phyloP scores from a whole-genome alignment of 2,888 invertebrate species.

The Cosmia pyralina region DNA sequence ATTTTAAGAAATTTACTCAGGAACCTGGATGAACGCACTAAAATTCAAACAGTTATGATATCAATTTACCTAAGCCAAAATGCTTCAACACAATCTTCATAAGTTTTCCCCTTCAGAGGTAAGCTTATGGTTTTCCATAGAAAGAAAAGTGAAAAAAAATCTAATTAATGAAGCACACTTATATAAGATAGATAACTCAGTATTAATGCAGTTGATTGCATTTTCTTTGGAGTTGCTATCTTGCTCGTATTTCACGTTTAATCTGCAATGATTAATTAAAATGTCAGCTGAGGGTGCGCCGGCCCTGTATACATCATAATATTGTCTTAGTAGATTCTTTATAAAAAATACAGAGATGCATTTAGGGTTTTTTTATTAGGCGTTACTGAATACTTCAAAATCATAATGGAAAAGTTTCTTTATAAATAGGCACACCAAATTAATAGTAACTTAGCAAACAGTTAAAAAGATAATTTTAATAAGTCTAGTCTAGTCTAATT shows the following conservation, averaged over 20 bases:
- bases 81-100: background rate
- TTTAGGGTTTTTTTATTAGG: slow-evolving; percentile 32
- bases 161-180: slow-evolving; percentile 42
- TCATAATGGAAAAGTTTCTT: no score
- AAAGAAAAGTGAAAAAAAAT: slow-evolving; percentile 9
- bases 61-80: background rate
- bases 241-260: slow-evolving; percentile 82
- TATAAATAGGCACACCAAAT: no score
- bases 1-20: background rate
- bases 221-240: slow-evolving; percentile 74
- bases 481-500: no score
- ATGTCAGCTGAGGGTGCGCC: slow-evolving; percentile 78
- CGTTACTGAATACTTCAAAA: no score
- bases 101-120: background rate
- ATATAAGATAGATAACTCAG: slow-evolving; percentile 49
- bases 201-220: slow-evolving; percentile 60
- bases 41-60: background rate
- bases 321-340: slow-evolving; percentile 79
- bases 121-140: background rate
- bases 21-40: background rate
- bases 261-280: slow-evolving; percentile 89
- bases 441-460: no score
- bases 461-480: no score
- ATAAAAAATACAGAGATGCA: slow-evolving; percentile 74
- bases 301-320: slow-evolving; percentile 80